A percentile compares a stretch with the other conserved stretches of the same genome.
These are phyloP conservation scores for Scatophagus argus DNA, from an alignment of 2,113 vertebrate genomes.

Conservation along the genomic window DNA sequence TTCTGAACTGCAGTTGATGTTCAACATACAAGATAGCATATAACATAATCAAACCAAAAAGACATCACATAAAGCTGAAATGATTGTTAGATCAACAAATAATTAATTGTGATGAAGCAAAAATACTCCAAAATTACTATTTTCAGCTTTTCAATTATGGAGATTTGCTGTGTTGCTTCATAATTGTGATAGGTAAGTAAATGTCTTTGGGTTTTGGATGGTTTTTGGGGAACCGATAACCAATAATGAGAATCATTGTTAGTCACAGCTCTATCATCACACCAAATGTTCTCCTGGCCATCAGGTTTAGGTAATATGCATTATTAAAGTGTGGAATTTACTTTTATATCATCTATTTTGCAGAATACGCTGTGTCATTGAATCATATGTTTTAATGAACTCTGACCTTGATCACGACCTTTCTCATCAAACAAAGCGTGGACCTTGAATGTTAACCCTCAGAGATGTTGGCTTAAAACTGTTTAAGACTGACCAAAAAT, in stretches of 20 bases:
- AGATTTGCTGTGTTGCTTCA: background rate
- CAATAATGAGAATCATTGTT: background rate
- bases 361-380: background rate
- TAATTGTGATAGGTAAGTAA: background rate
- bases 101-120: no score
- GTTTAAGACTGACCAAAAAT: conserved; percentile 14
- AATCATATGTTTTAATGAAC: background rate
- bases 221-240: background rate
- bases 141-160: no score
- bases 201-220: background rate
- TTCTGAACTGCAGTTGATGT: no score
- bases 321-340: background rate
- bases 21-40: no score
- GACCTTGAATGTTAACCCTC: background rate
- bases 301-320: no score
- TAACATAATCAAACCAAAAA: no score
- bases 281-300: no score
- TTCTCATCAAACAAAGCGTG: background rate
- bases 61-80: no score
- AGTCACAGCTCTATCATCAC: background rate
- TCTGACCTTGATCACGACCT: conserved; percentile 16
- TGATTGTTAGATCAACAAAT: no score
- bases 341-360: background rate
- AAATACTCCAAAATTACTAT: no score
- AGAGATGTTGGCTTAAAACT: background rate